These are phyloP conservation scores for Neopelma chrysocephalum DNA, from an alignment of 2,797 vertebrate genomes.

Conservation along the genomic window DNA sequence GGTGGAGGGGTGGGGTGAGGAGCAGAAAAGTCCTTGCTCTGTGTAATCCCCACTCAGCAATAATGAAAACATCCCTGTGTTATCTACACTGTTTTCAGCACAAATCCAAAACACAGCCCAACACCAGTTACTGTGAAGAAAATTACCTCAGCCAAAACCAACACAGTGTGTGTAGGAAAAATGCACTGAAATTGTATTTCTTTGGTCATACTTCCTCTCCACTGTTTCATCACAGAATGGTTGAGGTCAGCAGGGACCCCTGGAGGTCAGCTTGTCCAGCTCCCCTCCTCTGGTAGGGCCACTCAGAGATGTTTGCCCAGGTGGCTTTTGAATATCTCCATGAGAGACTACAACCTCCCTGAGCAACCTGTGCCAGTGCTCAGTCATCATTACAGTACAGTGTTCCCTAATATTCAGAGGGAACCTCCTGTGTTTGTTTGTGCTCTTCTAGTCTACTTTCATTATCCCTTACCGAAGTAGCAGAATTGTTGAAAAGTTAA, in stretches of 20 bases:
- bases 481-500: not conserved
- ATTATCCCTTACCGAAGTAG: not conserved
- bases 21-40: not conserved
- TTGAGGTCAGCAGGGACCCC: not conserved
- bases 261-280: not conserved
- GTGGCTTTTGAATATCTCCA: not conserved
- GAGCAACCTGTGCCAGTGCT: not conserved
- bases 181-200: not conserved
- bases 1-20: accelerated
- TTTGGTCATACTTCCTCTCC: not conserved
- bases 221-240: not conserved
- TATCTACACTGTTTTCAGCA: not conserved
- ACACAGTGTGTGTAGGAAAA: not conserved
- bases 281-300: not conserved
- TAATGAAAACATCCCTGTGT: not conserved
- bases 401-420: not conserved
- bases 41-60: not conserved
- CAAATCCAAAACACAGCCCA: not conserved
- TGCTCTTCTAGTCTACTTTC: not conserved
- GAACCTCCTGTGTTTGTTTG: not conserved
- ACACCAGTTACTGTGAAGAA: not conserved
- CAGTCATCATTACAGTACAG: not conserved
- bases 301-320: not conserved
- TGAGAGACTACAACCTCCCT: not conserved
- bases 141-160: not conserved